Conservation (phyloP, 2,113 vertebrate genomes). For the Zapus hudsonius region DNA sequence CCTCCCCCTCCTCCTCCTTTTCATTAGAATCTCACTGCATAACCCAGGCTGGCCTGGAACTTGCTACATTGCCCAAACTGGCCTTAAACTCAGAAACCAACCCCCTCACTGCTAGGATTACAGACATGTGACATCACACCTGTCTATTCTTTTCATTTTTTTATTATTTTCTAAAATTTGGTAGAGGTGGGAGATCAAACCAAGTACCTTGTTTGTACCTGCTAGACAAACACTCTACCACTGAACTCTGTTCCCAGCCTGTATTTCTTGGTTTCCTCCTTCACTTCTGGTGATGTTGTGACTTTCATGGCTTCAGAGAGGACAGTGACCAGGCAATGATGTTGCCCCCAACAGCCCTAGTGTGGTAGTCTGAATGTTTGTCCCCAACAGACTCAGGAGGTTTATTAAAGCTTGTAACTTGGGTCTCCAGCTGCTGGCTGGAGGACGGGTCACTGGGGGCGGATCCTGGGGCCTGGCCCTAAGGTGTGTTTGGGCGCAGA, state of each 20-base stretch:
- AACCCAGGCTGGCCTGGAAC: background rate
- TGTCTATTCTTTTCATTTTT: no score
- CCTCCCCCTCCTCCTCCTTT: no score
- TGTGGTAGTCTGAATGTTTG: no score
- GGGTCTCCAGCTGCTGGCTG: no score
- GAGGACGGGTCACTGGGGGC: no score
- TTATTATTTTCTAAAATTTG: background rate
- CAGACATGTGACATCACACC: background rate
- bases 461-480: no score
- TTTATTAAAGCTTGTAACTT: no score
- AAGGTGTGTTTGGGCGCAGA: no score
- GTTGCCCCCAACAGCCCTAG: background rate
- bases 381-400: no score
- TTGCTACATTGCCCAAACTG: background rate
- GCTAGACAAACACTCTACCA: background rate
- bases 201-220: background rate
- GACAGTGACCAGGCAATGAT: background rate
- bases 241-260: background rate
- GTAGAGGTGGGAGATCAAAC: background rate
- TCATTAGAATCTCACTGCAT: no score
- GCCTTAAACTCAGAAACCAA: background rate
- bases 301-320: background rate
- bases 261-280: background rate
- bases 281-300: background rate
- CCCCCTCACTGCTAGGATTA: background rate